Conservation (phyloP, 2,113 vertebrate species). For the Condylura cristata region DNA sequence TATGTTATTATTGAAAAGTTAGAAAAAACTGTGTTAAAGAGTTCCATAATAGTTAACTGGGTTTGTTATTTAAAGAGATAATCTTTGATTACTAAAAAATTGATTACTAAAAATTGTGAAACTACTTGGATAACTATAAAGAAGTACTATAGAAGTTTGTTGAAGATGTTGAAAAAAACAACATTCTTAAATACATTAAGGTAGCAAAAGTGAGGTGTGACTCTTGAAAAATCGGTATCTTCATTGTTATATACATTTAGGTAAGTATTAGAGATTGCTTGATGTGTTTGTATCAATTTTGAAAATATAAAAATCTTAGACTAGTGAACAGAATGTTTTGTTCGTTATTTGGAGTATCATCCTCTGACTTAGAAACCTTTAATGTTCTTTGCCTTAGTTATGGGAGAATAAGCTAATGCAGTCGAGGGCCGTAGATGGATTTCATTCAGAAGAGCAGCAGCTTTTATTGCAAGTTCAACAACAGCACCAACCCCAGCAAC, state of each 20-base stretch:
- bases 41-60: conserved; percentile 18
- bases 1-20: neutral
- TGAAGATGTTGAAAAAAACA: conserved; percentile 8
- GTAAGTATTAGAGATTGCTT: neutral
- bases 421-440: conserved; percentile 98
- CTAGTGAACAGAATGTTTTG: neutral
- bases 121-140: neutral
- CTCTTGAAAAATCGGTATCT: conserved; percentile 3
- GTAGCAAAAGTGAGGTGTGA: conserved; percentile 6
- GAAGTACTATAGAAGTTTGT: conserved; percentile 1
- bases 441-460: conserved; percentile 97
- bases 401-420: conserved; percentile 99
- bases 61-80: conserved; percentile 29
- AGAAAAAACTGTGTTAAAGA: conserved; percentile 27
- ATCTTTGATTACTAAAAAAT: neutral
- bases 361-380: neutral
- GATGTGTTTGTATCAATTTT: conserved; percentile 38
- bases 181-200: neutral
- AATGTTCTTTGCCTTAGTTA: conserved; percentile 86
- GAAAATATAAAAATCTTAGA: conserved; percentile 42
- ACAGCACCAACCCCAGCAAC: conserved; percentile 90
- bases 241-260: conserved; percentile 22
- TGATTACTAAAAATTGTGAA: neutral
- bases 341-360: neutral
- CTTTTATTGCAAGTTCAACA: conserved; percentile 93